These are phyloP conservation scores for Drosophila antonietae DNA, from an alignment of 2,888 invertebrate genomes.

Conservation along the genomic window DNA sequence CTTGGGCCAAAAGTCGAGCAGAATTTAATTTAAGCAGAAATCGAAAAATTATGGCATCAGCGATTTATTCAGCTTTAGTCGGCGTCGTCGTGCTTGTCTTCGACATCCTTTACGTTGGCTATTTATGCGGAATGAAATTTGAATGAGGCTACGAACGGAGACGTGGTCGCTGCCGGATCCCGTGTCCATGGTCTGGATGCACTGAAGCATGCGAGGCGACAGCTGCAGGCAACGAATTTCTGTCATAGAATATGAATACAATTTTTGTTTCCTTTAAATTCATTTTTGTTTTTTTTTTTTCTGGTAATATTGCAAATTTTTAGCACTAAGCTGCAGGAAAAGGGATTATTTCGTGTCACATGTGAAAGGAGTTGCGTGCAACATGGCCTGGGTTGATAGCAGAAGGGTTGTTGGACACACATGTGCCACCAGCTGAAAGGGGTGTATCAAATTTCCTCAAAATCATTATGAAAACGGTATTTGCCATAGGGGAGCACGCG, in stretches of 20 bases:
- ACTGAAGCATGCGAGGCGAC: conserved; percentile 52
- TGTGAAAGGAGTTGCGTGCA: conserved; percentile 32
- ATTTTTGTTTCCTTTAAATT: conserved; percentile 7
- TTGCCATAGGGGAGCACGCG: conserved; percentile 39
- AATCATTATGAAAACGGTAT: conserved; percentile 64
- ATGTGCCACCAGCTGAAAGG: conserved; percentile 43
- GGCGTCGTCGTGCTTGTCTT: conserved; percentile 11
- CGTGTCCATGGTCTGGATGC: conserved; percentile 32
- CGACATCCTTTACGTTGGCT: conserved; percentile 52
- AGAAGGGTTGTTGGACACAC: conserved; percentile 50
- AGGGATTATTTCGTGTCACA: conserved; percentile 52
- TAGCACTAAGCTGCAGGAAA: conserved; percentile 25
- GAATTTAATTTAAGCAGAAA: conserved; percentile 51
- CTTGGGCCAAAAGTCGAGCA: conserved; percentile 37
- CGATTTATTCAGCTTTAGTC: conserved; percentile 25
- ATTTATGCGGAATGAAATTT: conserved; percentile 70
- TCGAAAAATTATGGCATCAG: conserved; percentile 33
- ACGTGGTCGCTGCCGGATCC: conserved; percentile 3
- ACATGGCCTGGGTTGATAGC: conserved; percentile 15
- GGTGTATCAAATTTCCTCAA: conserved; percentile 70
- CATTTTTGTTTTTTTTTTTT: conserved; percentile 15
- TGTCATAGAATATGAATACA: conserved; percentile 48
- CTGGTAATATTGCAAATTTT: conserved; percentile 49
- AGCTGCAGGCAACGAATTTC: conserved; percentile 62
- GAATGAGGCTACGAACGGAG: conserved; percentile 38